Conservation (phyloP, 2,888 invertebrate species). For the Poecilus cupreus region DNA sequence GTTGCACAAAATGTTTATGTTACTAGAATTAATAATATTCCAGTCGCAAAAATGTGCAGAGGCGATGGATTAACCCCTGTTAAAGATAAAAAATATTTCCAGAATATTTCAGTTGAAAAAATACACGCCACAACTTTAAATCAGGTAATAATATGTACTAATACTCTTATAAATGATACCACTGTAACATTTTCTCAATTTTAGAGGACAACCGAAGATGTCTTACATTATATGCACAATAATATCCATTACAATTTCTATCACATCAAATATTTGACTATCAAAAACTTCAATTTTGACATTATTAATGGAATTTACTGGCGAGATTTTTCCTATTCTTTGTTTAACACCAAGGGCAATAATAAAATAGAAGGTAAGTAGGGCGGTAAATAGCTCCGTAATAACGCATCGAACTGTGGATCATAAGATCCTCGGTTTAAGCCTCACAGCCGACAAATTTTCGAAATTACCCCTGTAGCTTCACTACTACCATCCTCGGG, state of each 20-base stretch:
- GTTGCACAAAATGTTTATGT: conserved; percentile 23
- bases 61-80: neutral
- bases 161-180: no score
- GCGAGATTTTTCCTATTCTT: conserved; percentile 14
- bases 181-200: neutral
- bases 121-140: neutral
- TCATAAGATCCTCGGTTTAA: no score
- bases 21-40: conserved; percentile 12
- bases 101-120: neutral
- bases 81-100: neutral
- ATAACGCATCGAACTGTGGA: no score
- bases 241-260: conserved; percentile 11
- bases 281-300: conserved; percentile 26
- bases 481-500: no score
- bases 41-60: conserved; percentile 13
- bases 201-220: conserved; percentile 16
- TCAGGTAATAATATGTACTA: neutral
- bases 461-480: no score
- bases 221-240: conserved; percentile 19
- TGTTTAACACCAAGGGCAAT: neutral
- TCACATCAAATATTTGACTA: conserved; percentile 7
- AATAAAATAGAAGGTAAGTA: conserved; percentile 4
- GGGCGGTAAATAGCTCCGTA: neutral
- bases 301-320: conserved; percentile 38
- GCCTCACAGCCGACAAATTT: no score